A percentile compares a stretch with the other conserved stretches of the same genome.
Evolutionary conservation across 2,888 invertebrate genomes (phyloP).

Genomic region (Linhomoeus sp.): DNA sequence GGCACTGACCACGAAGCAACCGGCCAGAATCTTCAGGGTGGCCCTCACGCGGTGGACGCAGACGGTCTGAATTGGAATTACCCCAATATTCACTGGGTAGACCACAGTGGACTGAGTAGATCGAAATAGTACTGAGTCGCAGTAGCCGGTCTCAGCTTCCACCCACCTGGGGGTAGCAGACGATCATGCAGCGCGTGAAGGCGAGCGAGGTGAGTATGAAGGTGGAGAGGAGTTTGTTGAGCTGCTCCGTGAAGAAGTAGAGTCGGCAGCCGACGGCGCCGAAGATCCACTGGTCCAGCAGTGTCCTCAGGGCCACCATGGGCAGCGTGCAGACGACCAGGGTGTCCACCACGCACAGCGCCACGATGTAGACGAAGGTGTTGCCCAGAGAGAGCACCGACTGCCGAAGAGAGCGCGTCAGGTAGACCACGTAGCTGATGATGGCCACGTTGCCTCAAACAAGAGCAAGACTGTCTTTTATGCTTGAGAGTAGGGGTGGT

Average conservation of each 20-base stretch:
- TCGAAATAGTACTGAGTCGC: too few species aligned
- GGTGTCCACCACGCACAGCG: conserved; percentile 18
- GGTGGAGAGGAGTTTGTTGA: conserved; percentile 14
- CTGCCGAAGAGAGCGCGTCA: not conserved
- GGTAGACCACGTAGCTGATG: not conserved
- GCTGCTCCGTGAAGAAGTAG: conserved; percentile 12
- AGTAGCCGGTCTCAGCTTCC: too few species aligned
- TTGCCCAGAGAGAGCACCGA: conserved; percentile 14
- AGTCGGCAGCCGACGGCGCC: conserved; percentile 13
- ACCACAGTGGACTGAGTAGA: too few species aligned
- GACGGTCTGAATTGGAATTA: too few species aligned
- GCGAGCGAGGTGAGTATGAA: conserved; percentile 15
- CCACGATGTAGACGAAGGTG: conserved; percentile 21
- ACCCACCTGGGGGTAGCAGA: conserved; percentile 15
- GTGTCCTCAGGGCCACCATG: conserved; percentile 16
- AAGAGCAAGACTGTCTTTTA: too few species aligned
- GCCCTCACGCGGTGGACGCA: too few species aligned
- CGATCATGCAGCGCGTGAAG: conserved; percentile 16
- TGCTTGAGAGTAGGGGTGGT: too few species aligned
- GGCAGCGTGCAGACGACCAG: not conserved
- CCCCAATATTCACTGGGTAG: too few species aligned
- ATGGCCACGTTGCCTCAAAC: not conserved
- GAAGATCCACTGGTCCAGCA: conserved; percentile 17
- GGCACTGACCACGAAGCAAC: not conserved
- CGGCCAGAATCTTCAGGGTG: too few species aligned